phyloP scores from a whole-genome alignment of 2,113 vertebrate genomes.

The Phalacrocorax aristotelis region DNA sequence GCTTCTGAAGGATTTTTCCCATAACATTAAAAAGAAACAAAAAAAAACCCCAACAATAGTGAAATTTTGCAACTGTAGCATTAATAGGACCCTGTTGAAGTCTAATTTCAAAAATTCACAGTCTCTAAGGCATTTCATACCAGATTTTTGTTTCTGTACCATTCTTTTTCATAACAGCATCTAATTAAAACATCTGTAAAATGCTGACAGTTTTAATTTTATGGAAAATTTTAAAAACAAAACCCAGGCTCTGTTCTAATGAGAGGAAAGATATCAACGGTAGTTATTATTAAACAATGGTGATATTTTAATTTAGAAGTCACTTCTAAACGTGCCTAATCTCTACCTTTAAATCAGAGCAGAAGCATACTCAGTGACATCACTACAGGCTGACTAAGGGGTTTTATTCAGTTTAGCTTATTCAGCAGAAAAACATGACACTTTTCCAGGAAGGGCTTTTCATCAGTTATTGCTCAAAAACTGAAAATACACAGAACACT shows the following conservation, averaged over 20 bases:
- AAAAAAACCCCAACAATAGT: constrained; percentile 20
- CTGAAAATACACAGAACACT: background rate
- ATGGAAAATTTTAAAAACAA: constrained; percentile 70
- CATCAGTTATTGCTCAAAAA: background rate
- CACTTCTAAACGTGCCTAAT: background rate
- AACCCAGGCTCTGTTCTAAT: constrained; percentile 56
- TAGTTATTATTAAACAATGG: constrained; percentile 51
- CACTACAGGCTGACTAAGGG: background rate
- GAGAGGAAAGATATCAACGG: constrained; percentile 14
- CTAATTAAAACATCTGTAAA: constrained; percentile 85
- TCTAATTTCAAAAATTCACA: constrained; percentile 68
- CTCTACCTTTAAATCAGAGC: constrained; percentile 45
- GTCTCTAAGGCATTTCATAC: constrained; percentile 69
- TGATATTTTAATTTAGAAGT: constrained; percentile 66
- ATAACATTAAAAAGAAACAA: constrained; percentile 56
- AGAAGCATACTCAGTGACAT: background rate
- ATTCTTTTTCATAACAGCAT: constrained; percentile 78
- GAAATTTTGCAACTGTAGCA: constrained; percentile 69
- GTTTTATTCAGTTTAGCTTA: background rate
- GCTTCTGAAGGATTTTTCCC: constrained; percentile 60
- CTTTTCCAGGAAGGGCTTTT: background rate
- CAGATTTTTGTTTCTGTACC: constrained; percentile 67
- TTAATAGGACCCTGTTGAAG: constrained; percentile 73
- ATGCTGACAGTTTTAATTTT: constrained; percentile 75
- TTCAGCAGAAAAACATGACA: background rate